Base-by-base conservation (phyloP, 2,797 vertebrate genomes). In the Gadopsis bispinosus region DNA sequence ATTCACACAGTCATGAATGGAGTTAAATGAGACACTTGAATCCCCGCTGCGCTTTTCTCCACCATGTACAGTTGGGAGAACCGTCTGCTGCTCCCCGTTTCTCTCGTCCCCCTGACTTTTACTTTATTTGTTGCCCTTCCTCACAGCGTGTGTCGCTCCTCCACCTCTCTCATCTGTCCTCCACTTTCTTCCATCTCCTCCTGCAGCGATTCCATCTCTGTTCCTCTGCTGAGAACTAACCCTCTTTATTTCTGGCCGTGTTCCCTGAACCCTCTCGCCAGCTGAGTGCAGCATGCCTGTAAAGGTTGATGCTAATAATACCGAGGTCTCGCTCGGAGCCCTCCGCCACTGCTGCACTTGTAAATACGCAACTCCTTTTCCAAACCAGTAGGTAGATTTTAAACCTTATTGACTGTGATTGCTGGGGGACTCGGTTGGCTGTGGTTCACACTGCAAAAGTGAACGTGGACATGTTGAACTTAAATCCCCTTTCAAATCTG, bases 251-350 rank as follows among this genome's bases (percentile, higher is more conserved):
- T 72, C 83, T 92, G 83, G 85, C 87, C 59, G 64, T 2, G 69
- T 60, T 87, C 83, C 85, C 80, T 90, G 83, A 91, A 92, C 88
- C 85, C 81, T 70, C 78, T 87, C 85, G 77, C 80, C 87, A 80
- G 74, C 76, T 67, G 76, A 75, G 79, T 65, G 72, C 73, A 83
- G 73, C 88, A 71, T 94, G 92, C 91, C 91, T 92, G 81, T 91
- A 94, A 95, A 94, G 93, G 92, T 94, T 94, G 89, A 93, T 90
- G 88, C 94, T 95, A 95, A 94, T 94, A 94, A 94, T 94, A 95
- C 80, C 70, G 64, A 91, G 74, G 70, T 84, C 83, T 90, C 76
- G 47, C 69, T 91, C 69, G 7, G 64, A 71, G 59, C 50, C 61
- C 62, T 48, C 20, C 71, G 20, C 35, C 59, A 16, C 71, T 33